Conservation (phyloP, 1,140 invertebrate genomes). For the Leptinotarsa undecemlineata region DNA sequence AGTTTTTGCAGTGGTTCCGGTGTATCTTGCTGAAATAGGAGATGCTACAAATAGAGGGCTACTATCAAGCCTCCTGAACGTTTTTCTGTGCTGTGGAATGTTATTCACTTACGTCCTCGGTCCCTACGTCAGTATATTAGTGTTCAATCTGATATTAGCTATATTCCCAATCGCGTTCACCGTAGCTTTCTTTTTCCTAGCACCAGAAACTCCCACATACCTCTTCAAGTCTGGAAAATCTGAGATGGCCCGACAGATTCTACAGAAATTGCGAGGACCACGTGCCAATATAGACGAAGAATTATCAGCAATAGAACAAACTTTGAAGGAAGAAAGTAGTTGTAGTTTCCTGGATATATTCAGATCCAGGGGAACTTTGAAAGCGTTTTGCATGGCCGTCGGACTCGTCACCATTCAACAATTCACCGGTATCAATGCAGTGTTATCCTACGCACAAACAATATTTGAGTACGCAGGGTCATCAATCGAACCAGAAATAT, state of each 20-base stretch:
- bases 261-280: slow-evolving; percentile 63
- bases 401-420: slow-evolving; percentile 75
- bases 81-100: slow-evolving; percentile 44
- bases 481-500: slow-evolving; percentile 60
- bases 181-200: slow-evolving; percentile 55
- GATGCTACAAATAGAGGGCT: slow-evolving; percentile 47
- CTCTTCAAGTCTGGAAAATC: slow-evolving; percentile 63
- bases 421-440: slow-evolving; percentile 79
- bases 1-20: slow-evolving; percentile 58
- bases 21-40: slow-evolving; percentile 60
- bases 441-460: slow-evolving; percentile 76
- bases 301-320: slow-evolving; percentile 34
- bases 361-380: slow-evolving; percentile 60
- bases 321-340: slow-evolving; percentile 42
- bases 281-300: slow-evolving; percentile 59
- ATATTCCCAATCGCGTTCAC: slow-evolving; percentile 59
- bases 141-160: slow-evolving; percentile 58
- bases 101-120: slow-evolving; percentile 62
- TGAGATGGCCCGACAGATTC: slow-evolving; percentile 63
- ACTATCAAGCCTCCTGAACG: slow-evolving; percentile 41
- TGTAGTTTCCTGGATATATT: slow-evolving; percentile 63
- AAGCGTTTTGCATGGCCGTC: slow-evolving; percentile 70
- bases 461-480: slow-evolving; percentile 70
- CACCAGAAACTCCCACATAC: slow-evolving; percentile 78
- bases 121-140: slow-evolving; percentile 60